Percentiles rank a stretch among this genome's conserved stretches.
These are phyloP conservation scores for Simalia tracyae DNA, from an alignment of 2,797 vertebrate species.

Conservation along the genomic window DNA sequence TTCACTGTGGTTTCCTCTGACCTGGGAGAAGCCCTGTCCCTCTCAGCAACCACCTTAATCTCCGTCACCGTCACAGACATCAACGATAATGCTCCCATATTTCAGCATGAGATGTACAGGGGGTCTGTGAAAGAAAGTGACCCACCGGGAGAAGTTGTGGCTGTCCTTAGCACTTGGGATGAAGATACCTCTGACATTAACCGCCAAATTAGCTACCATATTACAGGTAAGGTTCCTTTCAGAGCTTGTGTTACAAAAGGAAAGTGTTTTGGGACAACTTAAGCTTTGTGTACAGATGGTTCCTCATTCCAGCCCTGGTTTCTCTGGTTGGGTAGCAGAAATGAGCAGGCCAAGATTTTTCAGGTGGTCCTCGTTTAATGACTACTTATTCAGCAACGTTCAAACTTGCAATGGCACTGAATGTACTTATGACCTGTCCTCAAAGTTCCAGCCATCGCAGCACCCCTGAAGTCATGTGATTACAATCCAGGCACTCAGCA, in stretches of 20 bases:
- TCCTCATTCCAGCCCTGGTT: background rate
- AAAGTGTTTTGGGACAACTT: background rate
- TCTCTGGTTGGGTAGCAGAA: background rate
- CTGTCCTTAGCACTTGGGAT: conserved; percentile 92
- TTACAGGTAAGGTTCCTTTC: conserved; percentile 83
- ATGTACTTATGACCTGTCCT: background rate
- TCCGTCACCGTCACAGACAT: conserved; percentile 89
- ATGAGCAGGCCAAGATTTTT: background rate
- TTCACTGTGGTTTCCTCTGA: conserved; percentile 92
- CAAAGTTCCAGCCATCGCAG: background rate
- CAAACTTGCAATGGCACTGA: background rate
- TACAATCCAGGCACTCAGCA: too few relatives aligned
- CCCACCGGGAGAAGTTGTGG: conserved; percentile 92
- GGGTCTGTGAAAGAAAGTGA: conserved; percentile 91
- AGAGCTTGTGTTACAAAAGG: background rate
- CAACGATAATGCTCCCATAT: conserved; percentile 91
- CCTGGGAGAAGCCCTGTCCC: conserved; percentile 86
- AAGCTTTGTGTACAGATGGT: background rate
- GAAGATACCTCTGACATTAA: conserved; percentile 89
- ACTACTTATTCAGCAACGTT: background rate
- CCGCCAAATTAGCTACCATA: conserved; percentile 95
- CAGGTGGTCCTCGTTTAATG: background rate
- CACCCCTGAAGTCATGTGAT: background rate
- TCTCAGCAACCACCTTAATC: conserved; percentile 86
- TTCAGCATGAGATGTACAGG: conserved; percentile 85